Conservation (phyloP, 2,113 vertebrate genomes). For the Leptobrachium ailaonicum region DNA sequence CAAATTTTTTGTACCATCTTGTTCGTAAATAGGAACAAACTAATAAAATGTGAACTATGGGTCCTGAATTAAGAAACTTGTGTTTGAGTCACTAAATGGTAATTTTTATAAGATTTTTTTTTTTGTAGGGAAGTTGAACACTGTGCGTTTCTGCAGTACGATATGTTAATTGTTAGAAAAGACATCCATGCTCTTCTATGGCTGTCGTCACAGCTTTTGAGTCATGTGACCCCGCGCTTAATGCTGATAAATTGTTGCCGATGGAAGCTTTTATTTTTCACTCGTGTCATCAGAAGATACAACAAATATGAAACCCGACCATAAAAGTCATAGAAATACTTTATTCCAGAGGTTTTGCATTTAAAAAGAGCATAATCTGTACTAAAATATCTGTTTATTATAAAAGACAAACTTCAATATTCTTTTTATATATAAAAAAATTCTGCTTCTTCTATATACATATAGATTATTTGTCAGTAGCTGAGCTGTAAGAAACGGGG, state of each 20-base stretch:
- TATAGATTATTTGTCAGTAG: conserved; percentile 30
- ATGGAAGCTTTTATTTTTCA: no score
- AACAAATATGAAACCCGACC: not conserved
- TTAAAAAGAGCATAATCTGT: conserved; percentile 45
- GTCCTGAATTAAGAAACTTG: conserved; percentile 33
- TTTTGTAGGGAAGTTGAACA: no score
- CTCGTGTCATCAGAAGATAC: no score
- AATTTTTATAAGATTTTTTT: no score
- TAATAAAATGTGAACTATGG: conserved; percentile 61
- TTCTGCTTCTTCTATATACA: conserved; percentile 38
- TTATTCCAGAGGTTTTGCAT: conserved; percentile 48
- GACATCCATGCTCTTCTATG: no score
- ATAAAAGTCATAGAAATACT: conserved; percentile 44
- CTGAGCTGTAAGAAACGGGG: conserved; percentile 30
- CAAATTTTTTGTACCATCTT: conserved; percentile 56
- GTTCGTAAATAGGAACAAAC: conserved; percentile 53
- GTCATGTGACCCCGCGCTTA: no score
- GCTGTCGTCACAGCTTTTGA: no score
- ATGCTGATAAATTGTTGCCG: no score
- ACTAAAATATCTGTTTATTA: conserved; percentile 45
- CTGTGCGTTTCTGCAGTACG: no score
- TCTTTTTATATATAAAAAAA: conserved; percentile 17
- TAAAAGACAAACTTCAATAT: conserved; percentile 42
- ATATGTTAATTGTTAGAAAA: no score
- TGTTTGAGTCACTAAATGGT: not conserved